Percentiles rank a stretch among this genome's conserved stretches.
Evolutionary conservation across 2,113 vertebrate species (phyloP).

Genomic region (Fregetta grallaria): DNA sequence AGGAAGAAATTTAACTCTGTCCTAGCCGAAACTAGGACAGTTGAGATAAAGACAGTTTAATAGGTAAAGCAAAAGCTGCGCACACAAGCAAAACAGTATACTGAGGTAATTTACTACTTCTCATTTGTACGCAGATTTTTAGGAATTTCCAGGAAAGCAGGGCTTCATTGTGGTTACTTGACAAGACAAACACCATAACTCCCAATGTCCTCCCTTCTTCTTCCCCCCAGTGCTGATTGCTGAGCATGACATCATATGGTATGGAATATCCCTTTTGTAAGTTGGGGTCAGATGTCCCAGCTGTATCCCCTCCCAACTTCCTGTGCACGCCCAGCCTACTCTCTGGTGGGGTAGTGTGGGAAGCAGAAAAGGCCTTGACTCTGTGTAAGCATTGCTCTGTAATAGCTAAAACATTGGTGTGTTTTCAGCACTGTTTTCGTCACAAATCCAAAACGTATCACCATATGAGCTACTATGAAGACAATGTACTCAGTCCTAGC

Average conservation of each 20-base stretch:
- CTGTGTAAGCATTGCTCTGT: not conserved
- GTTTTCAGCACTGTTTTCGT: not conserved
- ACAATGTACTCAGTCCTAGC: not conserved
- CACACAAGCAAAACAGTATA: not conserved
- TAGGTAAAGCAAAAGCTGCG: not conserved
- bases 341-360: accelerated
- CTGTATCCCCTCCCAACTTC: not conserved
- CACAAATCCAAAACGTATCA: not conserved
- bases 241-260: not conserved
- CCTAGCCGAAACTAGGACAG: too few relatives aligned
- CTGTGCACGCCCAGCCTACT: not conserved
- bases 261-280: not conserved
- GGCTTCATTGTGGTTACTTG: not conserved
- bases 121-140: not conserved
- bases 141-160: not conserved
- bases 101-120: not conserved
- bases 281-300: not conserved
- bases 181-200: not conserved
- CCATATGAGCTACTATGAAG: not conserved
- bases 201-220: not conserved
- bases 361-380: not conserved
- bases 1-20: too few relatives aligned
- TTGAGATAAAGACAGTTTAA: not conserved
- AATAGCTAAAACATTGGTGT: not conserved
- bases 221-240: not conserved